A percentile compares a stretch with the other conserved stretches of the same genome.
Evolutionary conservation across 1,140 invertebrate genomes (phyloP).

Genomic region (Bicyclus anynana): DNA sequence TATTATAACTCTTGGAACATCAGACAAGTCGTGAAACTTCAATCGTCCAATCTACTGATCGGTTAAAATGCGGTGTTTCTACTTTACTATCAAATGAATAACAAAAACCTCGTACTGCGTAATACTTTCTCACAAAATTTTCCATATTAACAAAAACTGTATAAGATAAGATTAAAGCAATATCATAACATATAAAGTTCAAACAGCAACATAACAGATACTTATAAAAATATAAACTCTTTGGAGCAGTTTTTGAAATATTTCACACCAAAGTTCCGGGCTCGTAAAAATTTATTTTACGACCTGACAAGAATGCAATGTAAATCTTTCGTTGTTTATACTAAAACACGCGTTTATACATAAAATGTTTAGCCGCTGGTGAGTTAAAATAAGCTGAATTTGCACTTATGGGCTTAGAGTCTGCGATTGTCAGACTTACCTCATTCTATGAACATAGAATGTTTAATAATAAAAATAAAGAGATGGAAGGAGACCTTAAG

Average conservation of each 20-base stretch:
- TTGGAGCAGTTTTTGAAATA: neutral
- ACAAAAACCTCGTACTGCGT: too few relatives aligned
- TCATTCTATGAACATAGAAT: too few relatives aligned
- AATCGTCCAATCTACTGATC: too few relatives aligned
- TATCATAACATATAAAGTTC: neutral
- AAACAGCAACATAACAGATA: constrained; percentile 1
- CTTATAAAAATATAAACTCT: constrained; percentile 4
- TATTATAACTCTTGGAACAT: too few relatives aligned
- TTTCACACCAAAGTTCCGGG: constrained; percentile 7
- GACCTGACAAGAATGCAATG: constrained; percentile 9
- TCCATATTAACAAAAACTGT: too few relatives aligned
- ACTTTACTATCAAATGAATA: too few relatives aligned
- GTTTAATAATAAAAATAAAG: too few relatives aligned
- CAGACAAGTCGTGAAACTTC: too few relatives aligned
- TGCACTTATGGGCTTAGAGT: neutral
- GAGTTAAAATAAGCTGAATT: neutral
- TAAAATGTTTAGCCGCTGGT: neutral
- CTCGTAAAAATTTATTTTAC: constrained; percentile 17
- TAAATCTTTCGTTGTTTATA: constrained; percentile 8
- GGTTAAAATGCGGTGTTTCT: too few relatives aligned
- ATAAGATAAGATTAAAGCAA: neutral
- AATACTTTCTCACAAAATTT: too few relatives aligned
- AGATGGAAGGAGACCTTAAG: too few relatives aligned
- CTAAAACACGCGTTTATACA: neutral
- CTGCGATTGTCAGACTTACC: too few relatives aligned